Evolutionary conservation across 1,140 invertebrate genomes (phyloP), one percentile per base, ranked within the genome.

Genomic region (Babylonia areolata): DNA sequence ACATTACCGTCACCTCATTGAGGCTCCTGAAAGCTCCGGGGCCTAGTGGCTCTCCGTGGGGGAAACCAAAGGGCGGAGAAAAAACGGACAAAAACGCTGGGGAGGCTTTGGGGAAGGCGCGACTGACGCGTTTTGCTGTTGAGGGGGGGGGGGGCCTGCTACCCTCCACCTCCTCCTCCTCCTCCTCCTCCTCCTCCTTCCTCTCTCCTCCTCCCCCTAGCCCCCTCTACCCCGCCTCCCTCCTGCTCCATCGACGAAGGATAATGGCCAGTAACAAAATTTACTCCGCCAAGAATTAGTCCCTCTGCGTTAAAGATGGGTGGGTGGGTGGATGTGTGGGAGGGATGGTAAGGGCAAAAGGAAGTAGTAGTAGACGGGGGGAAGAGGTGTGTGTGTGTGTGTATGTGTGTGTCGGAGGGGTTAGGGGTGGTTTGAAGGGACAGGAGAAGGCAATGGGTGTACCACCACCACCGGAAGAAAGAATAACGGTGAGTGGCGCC

Each of bases 211-310:
- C n/a, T n/a, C n/a, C n/a, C n/a, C n/a, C n/a, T n/a, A n/a, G n/a
- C n/a, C n/a, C n/a, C n/a, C n/a, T n/a, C n/a, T n/a, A n/a, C n/a
- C n/a, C n/a, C n/a, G n/a, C n/a, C n/a, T n/a, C n/a, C n/a, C n/a
- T n/a, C n/a, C n/a, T n/a, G 75, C 75, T 28, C 75, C 73, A 39
- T 11, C 75, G 75, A 77, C 17, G 35, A 77, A 77, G 35, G 75
- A 77, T 77, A 77, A 77, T 77, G 75, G 35, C 75, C 37, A 6
- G 75, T 77, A 77, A 77, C 75, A 40, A 77, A 77, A 40, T 77
- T 77, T 77, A 42, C 37, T 77, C 75, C 37, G 1, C 35, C 15
- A 6, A 42, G 75, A 77, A 77, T 40, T 77, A 77, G 73, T 40
- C 75, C 37, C 35, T 9, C 31, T 5, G 31, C 17, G 15, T 12